Base-by-base conservation (phyloP, 2,797 vertebrate genomes). In the Macroramphosus scolopax region DNA sequence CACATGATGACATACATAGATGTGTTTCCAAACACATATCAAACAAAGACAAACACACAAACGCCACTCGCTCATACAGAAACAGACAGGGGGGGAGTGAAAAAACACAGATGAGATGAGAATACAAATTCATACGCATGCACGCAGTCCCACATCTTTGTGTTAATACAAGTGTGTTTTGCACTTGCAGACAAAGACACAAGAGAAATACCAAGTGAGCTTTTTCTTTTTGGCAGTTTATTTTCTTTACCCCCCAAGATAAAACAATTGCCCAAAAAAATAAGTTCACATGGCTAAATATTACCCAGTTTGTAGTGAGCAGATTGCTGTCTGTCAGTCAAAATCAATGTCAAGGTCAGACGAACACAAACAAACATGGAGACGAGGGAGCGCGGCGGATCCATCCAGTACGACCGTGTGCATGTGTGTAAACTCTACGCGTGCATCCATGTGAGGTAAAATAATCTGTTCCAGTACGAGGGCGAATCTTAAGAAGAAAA, bases 241-340 rank as follows among this genome's bases (percentile, higher is more conserved):
- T 70, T 62, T 63, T 30, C 22, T 24, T 59, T 40, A 38, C 33
- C 38, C 36, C 12, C 2, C 22, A 54, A 41, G 62, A 52, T 49
- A 60, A 58, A 78, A 73, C 57, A 59, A 51, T 73, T 63, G 52
- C 35, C 36, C 42, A 77, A 76, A 68, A 60, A 62, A 63, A 71
- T 52, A 73, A 35, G 51, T 68, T 65, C 43, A 59, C 36, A 20
- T 26, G 29, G 53, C 26, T 61, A 50, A 54, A 58, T 44, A 18
- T 44, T 44, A 78, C 63, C 63, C 2, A 29, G 25, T 16, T 45
- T 14, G 64, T 47, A 41, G 37, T 13, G 18, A 48, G 45, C 36
- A 6, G 43, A 63, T 47, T 31, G 26, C 69, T 18, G 36, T 37
- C 56, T 14, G 59, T 77, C 80, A 75, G 48, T 82, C 73, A 78